Evolutionary conservation across 2,888 invertebrate species (phyloP), one percentile per base, ranked within the genome.

Genomic region (Octonoba sinensis): DNA sequence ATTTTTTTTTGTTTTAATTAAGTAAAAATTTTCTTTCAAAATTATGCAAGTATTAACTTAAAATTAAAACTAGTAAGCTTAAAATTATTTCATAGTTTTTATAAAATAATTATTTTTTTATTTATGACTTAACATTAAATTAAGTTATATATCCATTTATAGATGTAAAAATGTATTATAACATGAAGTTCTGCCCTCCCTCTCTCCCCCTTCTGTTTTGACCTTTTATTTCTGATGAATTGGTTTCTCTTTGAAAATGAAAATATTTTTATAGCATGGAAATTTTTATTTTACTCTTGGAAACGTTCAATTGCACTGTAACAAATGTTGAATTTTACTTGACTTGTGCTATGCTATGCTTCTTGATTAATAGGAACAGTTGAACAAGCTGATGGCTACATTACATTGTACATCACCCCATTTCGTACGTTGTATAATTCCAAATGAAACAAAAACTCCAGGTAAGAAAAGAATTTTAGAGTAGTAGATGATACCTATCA

Each of bases 351-450:
- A 20, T 79, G 79, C 79, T 69, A 62, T 79, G 79, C 79, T 73
- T 79, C 69, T 77, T 70, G 62, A 76, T 69, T 54, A 13, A 46
- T 90, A 93, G 93, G 96, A 96, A 92, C 96, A 96, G 92, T 91
- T 99, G 92, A 97, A 97, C 93, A 97, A 97, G 92, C 91, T 99
- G 92, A 99, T 99, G 99, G 91, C 94, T 86, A 98, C 96, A 85
- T 91, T 99, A 91, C 94, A 94, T 90, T 95, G 95, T 83, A 99
- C 99, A 75, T 95, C 96, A 89, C 99, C 99, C 92, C 98, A 99
- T 91, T 99, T 99, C 92, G 97, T 99, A 87, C 97, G 99, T 94
- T 99, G 99, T 91, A 99, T 99, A 93, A 98, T 99, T 91, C 99
- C 99, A 91, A 99, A 99, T 87, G 90, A 91, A 86, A 87, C 88